Base-by-base conservation (phyloP, 1,140 invertebrate species). In the Druon quercuslanigerum region DNA sequence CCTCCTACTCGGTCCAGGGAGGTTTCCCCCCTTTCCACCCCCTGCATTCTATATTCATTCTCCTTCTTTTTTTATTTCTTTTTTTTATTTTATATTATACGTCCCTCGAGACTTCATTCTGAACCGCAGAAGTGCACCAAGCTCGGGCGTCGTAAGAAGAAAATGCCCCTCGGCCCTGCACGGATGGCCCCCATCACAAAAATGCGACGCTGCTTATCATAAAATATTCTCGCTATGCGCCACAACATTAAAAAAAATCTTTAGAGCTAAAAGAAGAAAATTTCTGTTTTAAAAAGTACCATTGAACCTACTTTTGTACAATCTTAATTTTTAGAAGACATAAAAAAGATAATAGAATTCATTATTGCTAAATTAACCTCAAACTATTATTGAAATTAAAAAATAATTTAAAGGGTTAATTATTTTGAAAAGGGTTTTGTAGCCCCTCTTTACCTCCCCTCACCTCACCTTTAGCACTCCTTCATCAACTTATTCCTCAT, bases 191-290 rank as follows among this genome's bases (percentile, higher is more conserved):
- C 82, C 79, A 80, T 82, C 81, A 81, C 79, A 89, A 88, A 88
- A 87, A 87, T 87, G 85, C 86, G 76, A 77, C 83, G 85, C 89
- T 90, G 89, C 88, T 91, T 91, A 91, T 91, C 90, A 90, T 91
- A 91, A 90, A 90, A 90, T 91, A 91, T 89, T 83, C 89, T 84
- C 76, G 84, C 84, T 76, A 83, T 82, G 78, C 80, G 78, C 72
- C 70, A 57, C 80, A 13, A 79, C 73, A 71, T 78, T 52, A 76
- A 71, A 72, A 79, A 70, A 51, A 52, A 25, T 56, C 25, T 72
- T 71, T n/a, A 25, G 51, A 46, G 75, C 46, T 17, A 2, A 7
- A 50, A 50, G 33, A 40, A 70, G 40, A 11, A 46, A 46, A 46
- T 11, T 46, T 46, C 7, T 9, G 7, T 46, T 11, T 46, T 46